Percentiles rank a stretch among this genome's conserved stretches.
Evolutionary conservation across 2,113 vertebrate genomes (phyloP).

Genomic region (Odocoileus virginianus): DNA sequence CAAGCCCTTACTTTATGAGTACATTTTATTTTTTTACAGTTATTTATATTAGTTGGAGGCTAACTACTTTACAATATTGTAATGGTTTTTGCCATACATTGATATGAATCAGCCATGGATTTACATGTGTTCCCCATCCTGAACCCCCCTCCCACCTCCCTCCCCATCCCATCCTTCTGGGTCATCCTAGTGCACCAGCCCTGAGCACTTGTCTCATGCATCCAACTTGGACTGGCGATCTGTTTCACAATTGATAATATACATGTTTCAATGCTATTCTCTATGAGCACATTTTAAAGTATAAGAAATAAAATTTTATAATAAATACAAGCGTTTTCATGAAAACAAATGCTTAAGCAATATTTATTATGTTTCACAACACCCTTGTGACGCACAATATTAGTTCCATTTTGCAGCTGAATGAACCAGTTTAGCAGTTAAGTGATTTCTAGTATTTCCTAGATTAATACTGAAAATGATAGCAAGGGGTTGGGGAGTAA

Average conservation of each 20-base stretch:
- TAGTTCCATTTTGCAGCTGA: slow-evolving; percentile 28
- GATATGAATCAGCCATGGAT: no score
- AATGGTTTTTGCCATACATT: no score
- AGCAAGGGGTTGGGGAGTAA: background rate
- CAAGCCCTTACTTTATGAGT: background rate
- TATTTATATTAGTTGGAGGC: no score
- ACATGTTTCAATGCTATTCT: no score
- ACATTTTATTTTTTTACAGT: background rate
- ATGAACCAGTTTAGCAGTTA: slow-evolving; percentile 27
- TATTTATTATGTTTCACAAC: slow-evolving; percentile 43
- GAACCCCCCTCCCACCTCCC: no score
- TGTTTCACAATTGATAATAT: no score
- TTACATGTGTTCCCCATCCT: no score
- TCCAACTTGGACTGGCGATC: no score
- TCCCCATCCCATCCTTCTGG: no score
- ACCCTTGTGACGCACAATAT: background rate
- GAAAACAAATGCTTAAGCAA: slow-evolving; percentile 23
- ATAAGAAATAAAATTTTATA: background rate
- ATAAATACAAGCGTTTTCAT: slow-evolving; percentile 21
- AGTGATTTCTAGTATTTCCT: slow-evolving; percentile 38
- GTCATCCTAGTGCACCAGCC: no score
- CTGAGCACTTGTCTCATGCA: no score
- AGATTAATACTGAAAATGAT: slow-evolving; percentile 33
- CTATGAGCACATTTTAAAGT: background rate
- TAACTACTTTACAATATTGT: no score